Percentiles rank a stretch among this genome's conserved stretches.
phyloP scores from a whole-genome alignment of 2,888 invertebrate species.

The Temnothorax ravouxi region DNA sequence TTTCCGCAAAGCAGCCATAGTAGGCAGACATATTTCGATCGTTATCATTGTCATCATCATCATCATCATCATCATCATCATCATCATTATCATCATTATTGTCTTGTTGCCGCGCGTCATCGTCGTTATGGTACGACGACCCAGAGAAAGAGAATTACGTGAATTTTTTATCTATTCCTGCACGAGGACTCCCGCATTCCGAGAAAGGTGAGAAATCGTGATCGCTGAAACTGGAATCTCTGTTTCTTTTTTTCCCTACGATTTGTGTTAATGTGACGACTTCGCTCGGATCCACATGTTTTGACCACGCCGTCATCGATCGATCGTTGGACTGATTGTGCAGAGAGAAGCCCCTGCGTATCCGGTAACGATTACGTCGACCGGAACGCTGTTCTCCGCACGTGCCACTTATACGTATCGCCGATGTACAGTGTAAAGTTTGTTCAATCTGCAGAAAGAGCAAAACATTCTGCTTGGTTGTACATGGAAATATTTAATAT shows the following conservation, averaged over 20 bases:
- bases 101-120: background rate
- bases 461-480: background rate
- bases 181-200: conserved; percentile 7
- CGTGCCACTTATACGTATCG: conserved; percentile 11
- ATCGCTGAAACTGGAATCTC: conserved; percentile 19
- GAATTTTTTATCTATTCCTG: conserved; percentile 3
- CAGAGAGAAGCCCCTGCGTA: conserved; percentile 51
- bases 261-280: conserved; percentile 9
- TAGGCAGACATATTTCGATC: background rate
- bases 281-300: conserved; percentile 7
- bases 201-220: conserved; percentile 9
- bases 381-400: conserved; percentile 51
- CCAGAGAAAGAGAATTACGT: background rate
- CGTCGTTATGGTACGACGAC: conserved; percentile 26
- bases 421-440: conserved; percentile 17
- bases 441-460: background rate
- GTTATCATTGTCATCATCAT: background rate
- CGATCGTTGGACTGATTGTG: conserved; percentile 10
- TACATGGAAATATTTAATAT: background rate
- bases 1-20: background rate
- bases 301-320: conserved; percentile 34
- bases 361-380: conserved; percentile 68
- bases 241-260: background rate
- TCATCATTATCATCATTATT: conserved; percentile 2
- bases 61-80: conserved; percentile 5